Evolutionary conservation across 1,140 invertebrate species (phyloP).

Genomic region (Lepidurus packardi): DNA sequence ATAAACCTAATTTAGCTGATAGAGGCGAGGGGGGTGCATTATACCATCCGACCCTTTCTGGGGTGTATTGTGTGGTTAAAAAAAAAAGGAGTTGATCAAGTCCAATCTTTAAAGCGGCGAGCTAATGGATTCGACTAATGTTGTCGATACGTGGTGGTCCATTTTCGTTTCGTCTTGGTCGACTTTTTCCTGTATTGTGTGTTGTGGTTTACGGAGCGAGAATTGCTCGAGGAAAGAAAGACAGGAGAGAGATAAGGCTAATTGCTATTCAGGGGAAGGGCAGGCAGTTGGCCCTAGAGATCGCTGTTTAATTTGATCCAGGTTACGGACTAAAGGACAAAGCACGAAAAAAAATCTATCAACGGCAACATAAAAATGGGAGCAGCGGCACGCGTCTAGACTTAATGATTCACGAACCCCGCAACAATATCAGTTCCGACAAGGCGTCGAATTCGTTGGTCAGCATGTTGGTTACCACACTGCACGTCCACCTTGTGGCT

Average conservation of each 20-base stretch:
- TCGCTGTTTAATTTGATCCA: conserved; percentile 22
- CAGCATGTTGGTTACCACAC: neutral
- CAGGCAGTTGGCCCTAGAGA: conserved; percentile 17
- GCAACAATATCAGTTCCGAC: conserved; percentile 9
- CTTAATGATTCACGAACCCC: conserved; percentile 7
- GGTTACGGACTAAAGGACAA: conserved; percentile 15
- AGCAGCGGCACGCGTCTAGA: neutral
- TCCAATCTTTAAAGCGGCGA: neutral
- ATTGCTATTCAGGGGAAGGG: conserved; percentile 14
- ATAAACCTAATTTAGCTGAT: too few relatives aligned
- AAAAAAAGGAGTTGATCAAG: neutral
- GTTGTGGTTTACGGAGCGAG: neutral
- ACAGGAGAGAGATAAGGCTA: neutral
- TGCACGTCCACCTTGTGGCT: conserved; percentile 10
- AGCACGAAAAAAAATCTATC: conserved; percentile 6
- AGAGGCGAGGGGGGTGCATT: neutral
- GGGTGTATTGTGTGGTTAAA: neutral
- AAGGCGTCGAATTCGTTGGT: neutral
- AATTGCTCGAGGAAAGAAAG: neutral
- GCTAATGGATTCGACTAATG: conserved; percentile 4
- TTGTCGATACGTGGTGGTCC: conserved; percentile 7
- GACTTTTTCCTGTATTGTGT: neutral
- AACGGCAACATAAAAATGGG: neutral
- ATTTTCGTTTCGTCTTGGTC: conserved; percentile 5
- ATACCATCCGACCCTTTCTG: neutral